Evolutionary conservation across 2,113 vertebrate species (phyloP), one percentile per base, ranked within the genome.

Genomic region (Poeciliopsis occidentalis): DNA sequence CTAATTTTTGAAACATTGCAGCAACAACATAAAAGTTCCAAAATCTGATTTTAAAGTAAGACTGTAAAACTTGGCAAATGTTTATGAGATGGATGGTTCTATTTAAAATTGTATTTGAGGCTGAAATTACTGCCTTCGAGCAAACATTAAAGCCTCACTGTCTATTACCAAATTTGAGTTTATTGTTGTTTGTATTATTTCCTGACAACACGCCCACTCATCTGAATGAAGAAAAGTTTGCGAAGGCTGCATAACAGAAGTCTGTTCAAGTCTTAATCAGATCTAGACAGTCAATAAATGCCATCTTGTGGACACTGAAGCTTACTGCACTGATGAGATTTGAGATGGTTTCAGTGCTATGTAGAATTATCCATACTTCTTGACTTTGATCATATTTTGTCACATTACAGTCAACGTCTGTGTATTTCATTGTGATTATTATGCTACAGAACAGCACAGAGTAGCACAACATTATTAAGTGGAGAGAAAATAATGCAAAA

Each of bases 281-380:
- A 27, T n/a, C 30, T 0, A n/a, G 41, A 24, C 31, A 66, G 80
- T 54, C 39, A 57, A 41, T 69, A 71, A 85, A 5, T 71, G 90
- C 85, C 89, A 87, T 75, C 90, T 88, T 75, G 67, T 82, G 90
- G 90, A 60, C 34, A 60, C 1, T 29, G 19, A 12, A 0, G 1
- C 66, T 17, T 37, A 85, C 64, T 80, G 69, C 11, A 61, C 30
- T 65, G 19, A 31, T n/a, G 2, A 22, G 67, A 30, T 19, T 71
- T 54, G 24, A 83, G 12, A 71, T 19, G 19, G 60, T 66, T n/a
- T 0, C 7, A n/a, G 24, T 57, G 22, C 51, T 1, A 10, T 8
- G 51, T n/a, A n/a, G 24, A 57, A n/a, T 24, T n/a, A 22, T 54
- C 24, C 19, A 13, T 22, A 8, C 6, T 6, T 7, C 47, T 22